Base-by-base conservation (phyloP, 2,888 invertebrate species). In the Diaphora mendica region DNA sequence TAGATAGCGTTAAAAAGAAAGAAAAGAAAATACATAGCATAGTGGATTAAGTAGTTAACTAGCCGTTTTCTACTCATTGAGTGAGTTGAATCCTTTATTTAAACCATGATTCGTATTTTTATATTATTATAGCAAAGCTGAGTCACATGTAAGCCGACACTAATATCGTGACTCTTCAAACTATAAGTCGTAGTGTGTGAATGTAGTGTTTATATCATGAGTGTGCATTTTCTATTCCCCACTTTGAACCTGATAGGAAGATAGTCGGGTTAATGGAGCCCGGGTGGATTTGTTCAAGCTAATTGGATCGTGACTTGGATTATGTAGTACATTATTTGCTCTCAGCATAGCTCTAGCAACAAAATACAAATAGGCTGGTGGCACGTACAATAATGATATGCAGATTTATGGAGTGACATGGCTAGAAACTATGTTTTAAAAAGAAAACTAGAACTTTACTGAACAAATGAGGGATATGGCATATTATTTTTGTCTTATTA, bases 281-380 rank as follows among this genome's bases (percentile, higher is more conserved):
- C 51, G 73, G 66, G 62, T 33, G 55, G 35, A 73, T 68, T 74
- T 62, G 70, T 59, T 59, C 73, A 30, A 75, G 74, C 65, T 82
- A 79, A 82, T 80, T 79, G 74, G 74, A 76, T 44, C 55, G 73
- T 73, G 77, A 82, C 79, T 73, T 75, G 64, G 74, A 77, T 79
- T 68, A 64, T 64, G 39, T 59, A 67, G 71, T 65, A 48, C 20
- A 51, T 59, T 48, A 39, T 64, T 51, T 30, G 59, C 59, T 44
- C 62, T 66, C 11, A 33, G 42, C 35, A 39, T 20, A 66, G 30
- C n/a, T 66, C 33, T 20, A 33, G 33, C 64, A 62, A 62, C 62
- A 30, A 62, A 70, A 68, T 35, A 35, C 3, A 23, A 55, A 26
- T 39, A 23, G 23, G 9, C 30, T 30, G 26, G 62, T 17, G 7